Evolutionary conservation across 2,113 vertebrate species (phyloP), one percentile per base, ranked within the genome.

Genomic region (Heteronetta atricapilla): DNA sequence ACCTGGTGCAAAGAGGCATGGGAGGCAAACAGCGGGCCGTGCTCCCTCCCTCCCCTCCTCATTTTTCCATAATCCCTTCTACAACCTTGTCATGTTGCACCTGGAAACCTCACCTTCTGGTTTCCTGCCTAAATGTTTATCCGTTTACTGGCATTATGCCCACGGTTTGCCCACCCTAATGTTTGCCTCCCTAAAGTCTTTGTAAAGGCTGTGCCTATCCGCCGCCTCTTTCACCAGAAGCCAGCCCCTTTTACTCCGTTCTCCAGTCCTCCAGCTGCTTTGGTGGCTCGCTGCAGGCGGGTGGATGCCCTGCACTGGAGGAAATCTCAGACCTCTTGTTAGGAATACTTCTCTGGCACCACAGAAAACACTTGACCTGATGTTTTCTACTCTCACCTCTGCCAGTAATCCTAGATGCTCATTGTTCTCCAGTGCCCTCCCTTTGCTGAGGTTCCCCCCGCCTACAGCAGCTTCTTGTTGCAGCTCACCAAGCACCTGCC

Each of bases 281-380:
- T 9, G 62, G 66, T 25, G 33, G 17, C 40, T 40, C 0, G 0
- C 10, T 20, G 23, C 59, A 22, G 6, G 28, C 14, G 20, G 67
- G 17, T 29, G 42, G 58, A 19, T 14, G 55, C 59, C 33, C 36
- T 52, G 3, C 48, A 2, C 28, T 14, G 20, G 59, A 26, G 63
- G 82, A 52, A 7, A 26, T 26, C 80, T 79, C 56, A 85, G 28
- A n/a, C 19, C 42, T 26, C 26, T 33, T 25, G 44, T 15, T 3
- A 26, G 5, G 1, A 52, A 80, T 7, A 22, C 33, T 40, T 28
- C 81, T 38, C 34, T 46, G 77, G 26, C 55, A 53, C 2, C 26
- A 7, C 79, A 28, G 44, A 14, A 58, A 74, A 74, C 48, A 53
- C 60, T 58, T 42, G 48, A 38, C 64, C 70, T 59, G 60, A 13